A percentile compares a stretch with the other conserved stretches of the same genome.
phyloP scores from a whole-genome alignment of 2,113 vertebrate species.

The Brachypteracias leptosomus region DNA sequence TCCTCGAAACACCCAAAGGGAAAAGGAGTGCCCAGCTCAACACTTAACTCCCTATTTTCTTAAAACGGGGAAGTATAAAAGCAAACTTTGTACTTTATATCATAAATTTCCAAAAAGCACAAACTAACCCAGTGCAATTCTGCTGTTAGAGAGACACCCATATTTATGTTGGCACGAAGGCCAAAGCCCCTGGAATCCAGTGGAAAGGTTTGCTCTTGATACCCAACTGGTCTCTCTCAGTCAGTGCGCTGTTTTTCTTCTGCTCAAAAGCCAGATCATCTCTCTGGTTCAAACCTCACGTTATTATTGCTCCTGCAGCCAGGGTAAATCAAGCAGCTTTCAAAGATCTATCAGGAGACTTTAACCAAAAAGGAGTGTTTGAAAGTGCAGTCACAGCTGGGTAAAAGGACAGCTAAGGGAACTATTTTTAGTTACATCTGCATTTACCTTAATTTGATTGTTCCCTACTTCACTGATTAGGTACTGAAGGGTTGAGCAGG shows the following conservation, averaged over 20 bases:
- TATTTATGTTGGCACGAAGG: slow-evolving; percentile 30
- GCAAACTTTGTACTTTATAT: neutral
- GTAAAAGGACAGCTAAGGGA: neutral
- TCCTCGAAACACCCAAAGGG: neutral
- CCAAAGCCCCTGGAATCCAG: slow-evolving; percentile 19
- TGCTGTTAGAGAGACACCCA: slow-evolving; percentile 46
- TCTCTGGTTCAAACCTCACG: neutral
- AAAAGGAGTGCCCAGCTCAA: neutral
- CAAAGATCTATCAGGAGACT: neutral
- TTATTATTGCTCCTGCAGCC: neutral
- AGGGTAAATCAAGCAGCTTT: neutral
- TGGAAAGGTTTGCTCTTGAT: neutral
- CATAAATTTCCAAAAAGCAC: neutral
- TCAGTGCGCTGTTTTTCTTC: neutral
- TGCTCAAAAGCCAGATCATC: neutral
- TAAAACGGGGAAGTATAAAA: slow-evolving; percentile 6
- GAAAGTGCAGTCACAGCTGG: neutral
- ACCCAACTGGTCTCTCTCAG: neutral
- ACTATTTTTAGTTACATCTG: neutral
- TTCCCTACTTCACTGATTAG: neutral
- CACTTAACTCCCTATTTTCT: slow-evolving; percentile 7
- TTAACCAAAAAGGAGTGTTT: neutral
- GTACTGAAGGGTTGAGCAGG: neutral
- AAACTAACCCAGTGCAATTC: neutral
- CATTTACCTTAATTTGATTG: neutral